Conservation (phyloP, 2,113 vertebrate genomes). For the Gambusia affinis region DNA sequence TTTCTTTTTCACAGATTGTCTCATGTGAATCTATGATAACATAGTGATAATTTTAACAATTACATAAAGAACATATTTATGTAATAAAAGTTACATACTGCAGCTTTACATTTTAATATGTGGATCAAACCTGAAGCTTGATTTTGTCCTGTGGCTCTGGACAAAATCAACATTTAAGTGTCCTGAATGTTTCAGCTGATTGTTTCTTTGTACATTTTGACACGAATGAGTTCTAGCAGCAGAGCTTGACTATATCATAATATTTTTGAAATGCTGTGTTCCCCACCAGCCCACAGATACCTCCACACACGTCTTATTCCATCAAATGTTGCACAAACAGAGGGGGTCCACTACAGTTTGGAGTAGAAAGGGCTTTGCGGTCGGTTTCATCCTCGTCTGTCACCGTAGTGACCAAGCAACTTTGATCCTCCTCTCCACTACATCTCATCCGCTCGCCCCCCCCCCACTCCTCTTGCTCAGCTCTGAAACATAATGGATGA, state of each 20-base stretch:
- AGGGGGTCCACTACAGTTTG: constrained; percentile 37
- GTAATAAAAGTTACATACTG: too few relatives aligned
- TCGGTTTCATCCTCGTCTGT: constrained; percentile 44
- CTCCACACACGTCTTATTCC: constrained; percentile 5
- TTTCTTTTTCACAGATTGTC: too few relatives aligned
- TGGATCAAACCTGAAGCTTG: neutral
- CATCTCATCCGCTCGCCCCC: constrained; percentile 17
- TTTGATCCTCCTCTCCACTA: constrained; percentile 52
- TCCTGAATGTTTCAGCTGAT: neutral
- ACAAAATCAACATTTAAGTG: too few relatives aligned
- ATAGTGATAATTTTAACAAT: too few relatives aligned
- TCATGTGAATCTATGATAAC: too few relatives aligned
- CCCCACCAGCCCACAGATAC: constrained; percentile 11
- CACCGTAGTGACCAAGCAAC: constrained; percentile 49
- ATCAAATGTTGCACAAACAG: constrained; percentile 32
- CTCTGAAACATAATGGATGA: constrained; percentile 75
- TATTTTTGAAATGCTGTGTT: neutral
- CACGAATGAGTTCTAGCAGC: neutral
- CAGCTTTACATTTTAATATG: neutral
- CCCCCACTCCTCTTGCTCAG: constrained; percentile 12
- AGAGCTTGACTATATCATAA: neutral
- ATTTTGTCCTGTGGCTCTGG: neutral
- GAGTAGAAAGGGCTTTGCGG: constrained; percentile 41
- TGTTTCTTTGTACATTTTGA: neutral
- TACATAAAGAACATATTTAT: too few relatives aligned